Conservation (phyloP, 1,140 invertebrate species). For the Anastrepha ludens region DNA sequence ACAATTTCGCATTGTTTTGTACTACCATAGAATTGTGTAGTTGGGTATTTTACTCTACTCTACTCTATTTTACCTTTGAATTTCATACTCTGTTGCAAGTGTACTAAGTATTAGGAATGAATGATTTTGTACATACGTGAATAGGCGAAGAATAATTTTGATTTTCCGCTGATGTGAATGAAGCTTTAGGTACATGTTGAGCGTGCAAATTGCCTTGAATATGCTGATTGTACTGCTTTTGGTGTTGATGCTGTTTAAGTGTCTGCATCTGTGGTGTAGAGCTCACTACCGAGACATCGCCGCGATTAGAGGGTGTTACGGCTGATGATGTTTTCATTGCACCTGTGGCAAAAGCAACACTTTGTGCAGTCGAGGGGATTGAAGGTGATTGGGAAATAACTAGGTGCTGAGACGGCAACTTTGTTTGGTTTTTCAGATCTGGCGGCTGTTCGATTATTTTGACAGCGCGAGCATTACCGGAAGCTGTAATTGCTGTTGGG, state of each 20-base stretch:
- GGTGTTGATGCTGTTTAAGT: constrained; percentile 4
- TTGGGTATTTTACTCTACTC: too few species aligned
- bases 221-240: not conserved
- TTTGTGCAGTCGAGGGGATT: not conserved
- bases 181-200: not conserved
- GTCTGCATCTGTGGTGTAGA: not conserved
- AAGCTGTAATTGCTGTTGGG: constrained; percentile 55
- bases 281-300: not conserved
- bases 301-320: not conserved
- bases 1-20: too few species aligned
- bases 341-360: not conserved
- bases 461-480: not conserved
- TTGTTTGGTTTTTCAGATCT: constrained; percentile 38
- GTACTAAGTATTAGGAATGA: not conserved
- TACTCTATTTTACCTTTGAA: too few species aligned
- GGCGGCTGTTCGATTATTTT: not conserved
- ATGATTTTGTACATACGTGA: not conserved
- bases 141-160: constrained; percentile 7
- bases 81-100: too few species aligned
- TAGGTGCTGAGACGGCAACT: not conserved
- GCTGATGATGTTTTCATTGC: not conserved
- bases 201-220: not conserved
- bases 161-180: not conserved
- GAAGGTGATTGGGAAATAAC: not conserved
- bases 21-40: too few species aligned